Evolutionary conservation across 1,140 invertebrate genomes (phyloP).

Genomic region (Drosophila miranda): DNA sequence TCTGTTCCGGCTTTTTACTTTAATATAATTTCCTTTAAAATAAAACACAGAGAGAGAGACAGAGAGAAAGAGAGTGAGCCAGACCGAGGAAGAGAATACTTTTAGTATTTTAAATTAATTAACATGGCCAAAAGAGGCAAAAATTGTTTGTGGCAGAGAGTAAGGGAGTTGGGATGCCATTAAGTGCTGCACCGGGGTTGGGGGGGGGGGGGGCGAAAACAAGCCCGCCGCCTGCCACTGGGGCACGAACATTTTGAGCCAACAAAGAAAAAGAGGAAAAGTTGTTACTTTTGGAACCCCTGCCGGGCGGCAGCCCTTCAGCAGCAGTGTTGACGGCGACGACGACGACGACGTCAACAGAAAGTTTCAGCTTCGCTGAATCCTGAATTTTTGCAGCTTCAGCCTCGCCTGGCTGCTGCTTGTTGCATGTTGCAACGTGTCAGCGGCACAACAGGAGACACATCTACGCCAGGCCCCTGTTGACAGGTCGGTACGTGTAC

Average conservation of each 20-base stretch:
- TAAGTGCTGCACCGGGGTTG: constrained; percentile 13
- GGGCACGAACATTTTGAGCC: constrained; percentile 29
- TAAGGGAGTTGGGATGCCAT: constrained; percentile 14
- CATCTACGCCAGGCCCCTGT: neutral
- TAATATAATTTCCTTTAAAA: neutral
- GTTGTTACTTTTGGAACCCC: constrained; percentile 32
- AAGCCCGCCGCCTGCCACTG: constrained; percentile 30
- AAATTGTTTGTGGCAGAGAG: constrained; percentile 26
- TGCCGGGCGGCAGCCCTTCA: neutral
- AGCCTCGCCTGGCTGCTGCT: constrained; percentile 43
- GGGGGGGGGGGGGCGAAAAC: neutral
- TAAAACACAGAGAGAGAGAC: neutral
- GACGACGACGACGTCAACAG: constrained; percentile 47
- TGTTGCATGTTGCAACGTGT: constrained; percentile 74
- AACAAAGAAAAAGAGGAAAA: constrained; percentile 18
- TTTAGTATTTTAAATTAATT: constrained; percentile 34
- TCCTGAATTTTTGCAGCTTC: constrained; percentile 57
- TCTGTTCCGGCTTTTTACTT: neutral
- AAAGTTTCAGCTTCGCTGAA: constrained; percentile 63
- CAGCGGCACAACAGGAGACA: constrained; percentile 32
- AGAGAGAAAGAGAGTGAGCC: too few relatives aligned
- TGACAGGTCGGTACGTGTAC: neutral
- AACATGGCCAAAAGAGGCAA: constrained; percentile 24
- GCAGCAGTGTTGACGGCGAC: constrained; percentile 25
- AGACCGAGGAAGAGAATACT: too few relatives aligned